These are phyloP conservation scores for Patella pellucida DNA, from an alignment of 2,888 invertebrate genomes.

Conservation along the genomic window DNA sequence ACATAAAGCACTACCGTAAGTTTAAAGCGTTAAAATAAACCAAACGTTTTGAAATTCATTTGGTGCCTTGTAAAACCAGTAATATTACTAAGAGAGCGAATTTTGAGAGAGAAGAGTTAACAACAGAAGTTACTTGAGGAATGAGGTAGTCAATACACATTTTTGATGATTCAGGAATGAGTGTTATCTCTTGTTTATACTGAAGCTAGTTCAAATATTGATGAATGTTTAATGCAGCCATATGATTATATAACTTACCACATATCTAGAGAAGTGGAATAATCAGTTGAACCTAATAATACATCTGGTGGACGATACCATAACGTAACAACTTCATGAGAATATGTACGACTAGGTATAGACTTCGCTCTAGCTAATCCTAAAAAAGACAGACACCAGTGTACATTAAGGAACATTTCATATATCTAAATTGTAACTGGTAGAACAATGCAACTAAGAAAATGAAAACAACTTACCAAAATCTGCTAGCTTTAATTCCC, in stretches of 20 bases:
- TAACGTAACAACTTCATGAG: slow-evolving; percentile 95
- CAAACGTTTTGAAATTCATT: too few relatives aligned
- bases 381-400: slow-evolving; percentile 43
- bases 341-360: slow-evolving; percentile 98
- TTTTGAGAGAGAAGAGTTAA: too few relatives aligned
- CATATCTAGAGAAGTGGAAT: slow-evolving; percentile 79
- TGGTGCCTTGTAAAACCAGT: too few relatives aligned
- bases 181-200: neutral
- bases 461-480: slow-evolving; percentile 76
- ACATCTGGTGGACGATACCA: slow-evolving; percentile 99
- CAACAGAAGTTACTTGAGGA: too few relatives aligned
- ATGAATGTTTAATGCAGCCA: neutral
- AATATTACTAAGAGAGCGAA: too few relatives aligned
- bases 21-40: too few relatives aligned
- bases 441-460: too few relatives aligned
- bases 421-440: neutral
- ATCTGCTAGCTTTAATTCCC: slow-evolving; percentile 97
- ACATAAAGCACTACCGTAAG: too few relatives aligned
- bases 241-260: slow-evolving; percentile 72
- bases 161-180: too few relatives aligned
- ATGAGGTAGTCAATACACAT: too few relatives aligned
- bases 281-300: slow-evolving; percentile 91
- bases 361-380: slow-evolving; percentile 98
- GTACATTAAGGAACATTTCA: neutral
- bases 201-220: neutral